Evolutionary conservation across 1,140 invertebrate species (phyloP), one percentile per base, ranked within the genome.

Genomic region (Odontomachus brunneus): DNA sequence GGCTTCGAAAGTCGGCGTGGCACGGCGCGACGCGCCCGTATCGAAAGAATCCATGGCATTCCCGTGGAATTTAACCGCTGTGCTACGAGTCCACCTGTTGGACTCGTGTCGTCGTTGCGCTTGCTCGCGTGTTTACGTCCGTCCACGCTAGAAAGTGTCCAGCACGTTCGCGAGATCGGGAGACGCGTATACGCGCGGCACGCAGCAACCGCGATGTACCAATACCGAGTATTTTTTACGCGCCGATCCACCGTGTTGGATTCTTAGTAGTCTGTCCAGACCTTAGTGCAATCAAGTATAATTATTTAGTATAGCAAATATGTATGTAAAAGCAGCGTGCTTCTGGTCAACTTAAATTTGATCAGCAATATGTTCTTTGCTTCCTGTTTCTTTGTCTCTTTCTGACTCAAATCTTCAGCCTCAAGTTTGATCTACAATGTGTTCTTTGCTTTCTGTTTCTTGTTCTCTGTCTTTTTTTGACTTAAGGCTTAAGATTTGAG

Each of bases 11-110:
- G 78, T 73, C 22, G 55, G 55, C 2, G 12, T 33, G 49, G 51
- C 19, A 48, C 19, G 55, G 33, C n/a, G 38, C n/a, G 78, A 71
- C 49, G 44, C 51, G 53, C 55, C 59, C 15, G 78, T 63, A 53
- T 33, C 48, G 38, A 48, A 80, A 26, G 65, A 80, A 80, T 80
- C 65, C 24, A 12, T 62, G 57, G 57, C 44, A 74, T 62, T 63
- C 33, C 26, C 44, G 44, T 82, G 59, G 69, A 82, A 82, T 82
- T 74, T 62, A 74, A 60, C 67, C 55, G 53, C 29, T 26, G 48
- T 15, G 62, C 17, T 12, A n/a, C 63, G 26, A 33, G 29, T 49
- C 78, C 55, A 82, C 78, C 78, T 82, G 78, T 82, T 82, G 69
- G 48, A 82, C 73, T 73, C 38, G 33, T 59, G 22, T 12, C 49